Evolutionary conservation across 1,140 invertebrate species (phyloP).

Genomic region (Sipha flava): DNA sequence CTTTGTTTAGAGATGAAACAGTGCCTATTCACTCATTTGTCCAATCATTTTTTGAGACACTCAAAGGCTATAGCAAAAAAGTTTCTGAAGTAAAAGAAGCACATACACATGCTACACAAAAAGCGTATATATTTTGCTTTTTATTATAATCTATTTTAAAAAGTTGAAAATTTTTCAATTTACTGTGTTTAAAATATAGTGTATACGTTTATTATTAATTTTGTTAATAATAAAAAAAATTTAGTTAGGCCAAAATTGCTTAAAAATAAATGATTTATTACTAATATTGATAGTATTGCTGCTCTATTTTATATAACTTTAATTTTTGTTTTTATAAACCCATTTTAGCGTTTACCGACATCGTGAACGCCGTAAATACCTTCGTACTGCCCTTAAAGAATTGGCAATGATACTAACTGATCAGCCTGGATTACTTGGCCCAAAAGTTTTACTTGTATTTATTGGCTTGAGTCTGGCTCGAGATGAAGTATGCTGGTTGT

Average conservation of each 20-base stretch:
- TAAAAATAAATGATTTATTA: too few species aligned
- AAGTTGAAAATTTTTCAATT: too few species aligned
- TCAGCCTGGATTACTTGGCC: conserved; percentile 93
- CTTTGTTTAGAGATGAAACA: conserved; percentile 94
- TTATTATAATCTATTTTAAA: too few species aligned
- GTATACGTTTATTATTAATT: too few species aligned
- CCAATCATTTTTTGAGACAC: conserved; percentile 83
- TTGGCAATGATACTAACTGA: conserved; percentile 90
- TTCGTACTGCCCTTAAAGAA: conserved; percentile 91
- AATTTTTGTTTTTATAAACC: too few species aligned
- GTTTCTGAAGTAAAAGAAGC: conserved; percentile 91
- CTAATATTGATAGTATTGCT: too few species aligned
- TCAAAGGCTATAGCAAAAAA: conserved; percentile 89
- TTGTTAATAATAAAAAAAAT: too few species aligned
- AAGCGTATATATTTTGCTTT: conserved; percentile 50
- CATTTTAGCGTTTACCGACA: conserved; percentile 63
- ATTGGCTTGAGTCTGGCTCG: conserved; percentile 90
- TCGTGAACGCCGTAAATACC: conserved; percentile 89
- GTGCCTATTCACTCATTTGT: conserved; percentile 92
- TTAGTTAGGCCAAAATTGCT: too few species aligned
- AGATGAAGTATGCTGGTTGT: conserved; percentile 94
- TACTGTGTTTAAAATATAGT: too few species aligned
- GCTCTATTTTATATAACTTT: too few species aligned
- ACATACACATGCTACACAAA: conserved; percentile 79
- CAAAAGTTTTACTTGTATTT: conserved; percentile 91